A percentile compares a stretch with the other conserved stretches of the same genome.
Conservation (phyloP, 2,113 vertebrate genomes). For the Podocnemis expansa region DNA sequence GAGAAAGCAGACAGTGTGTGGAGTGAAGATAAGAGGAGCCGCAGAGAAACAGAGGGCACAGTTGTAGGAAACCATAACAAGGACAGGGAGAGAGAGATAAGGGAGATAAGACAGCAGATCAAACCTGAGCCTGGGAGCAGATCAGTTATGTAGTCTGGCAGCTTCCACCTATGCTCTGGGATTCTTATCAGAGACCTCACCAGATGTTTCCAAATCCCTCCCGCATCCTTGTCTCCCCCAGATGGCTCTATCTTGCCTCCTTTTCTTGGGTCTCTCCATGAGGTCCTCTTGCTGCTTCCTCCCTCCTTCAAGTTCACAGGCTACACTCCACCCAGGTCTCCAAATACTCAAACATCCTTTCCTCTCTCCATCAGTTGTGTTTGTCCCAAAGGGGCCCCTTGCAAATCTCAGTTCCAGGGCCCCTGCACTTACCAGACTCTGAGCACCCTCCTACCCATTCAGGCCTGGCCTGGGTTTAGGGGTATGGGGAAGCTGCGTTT, state of each 20-base stretch:
- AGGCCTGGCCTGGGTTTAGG: too few species aligned
- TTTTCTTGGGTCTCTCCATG: not conserved
- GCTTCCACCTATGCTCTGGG: not conserved
- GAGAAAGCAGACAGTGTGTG: not conserved
- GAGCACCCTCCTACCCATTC: too few species aligned
- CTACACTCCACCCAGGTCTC: not conserved
- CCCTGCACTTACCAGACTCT: too few species aligned
- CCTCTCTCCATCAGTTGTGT: not conserved
- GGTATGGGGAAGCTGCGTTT: too few species aligned
- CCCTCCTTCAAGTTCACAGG: not conserved
- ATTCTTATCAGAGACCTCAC: not conserved
- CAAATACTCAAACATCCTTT: not conserved
- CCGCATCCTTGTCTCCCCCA: not conserved
- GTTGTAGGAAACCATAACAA: not conserved
- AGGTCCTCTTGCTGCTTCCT: not conserved
- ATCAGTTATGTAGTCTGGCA: not conserved
- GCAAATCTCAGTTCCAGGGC: too few species aligned
- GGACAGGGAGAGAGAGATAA: not conserved
- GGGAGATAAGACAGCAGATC: not conserved
- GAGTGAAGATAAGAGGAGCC: not conserved
- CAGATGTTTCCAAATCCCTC: accelerated
- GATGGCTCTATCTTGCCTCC: too few species aligned
- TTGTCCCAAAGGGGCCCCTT: not conserved
- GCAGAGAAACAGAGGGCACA: not conserved
- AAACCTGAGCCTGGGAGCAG: not conserved